Conservation (phyloP, 2,113 vertebrate genomes). For the Microcebus jonahi region DNA sequence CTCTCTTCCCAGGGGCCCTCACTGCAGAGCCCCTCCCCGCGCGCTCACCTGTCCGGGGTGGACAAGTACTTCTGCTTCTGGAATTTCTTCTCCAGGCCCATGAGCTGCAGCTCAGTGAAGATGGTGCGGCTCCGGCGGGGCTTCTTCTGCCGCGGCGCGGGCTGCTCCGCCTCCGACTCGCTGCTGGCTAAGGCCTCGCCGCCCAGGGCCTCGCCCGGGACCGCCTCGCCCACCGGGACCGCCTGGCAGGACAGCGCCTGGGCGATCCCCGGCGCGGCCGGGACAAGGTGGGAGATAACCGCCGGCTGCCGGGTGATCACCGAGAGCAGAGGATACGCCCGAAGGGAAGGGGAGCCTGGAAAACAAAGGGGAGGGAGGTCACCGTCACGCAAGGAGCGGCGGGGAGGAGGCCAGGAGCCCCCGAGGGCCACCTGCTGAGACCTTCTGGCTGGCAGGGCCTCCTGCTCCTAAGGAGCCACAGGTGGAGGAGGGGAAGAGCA, state of each 20-base stretch:
- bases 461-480: neutral
- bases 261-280: slow-evolving; percentile 76
- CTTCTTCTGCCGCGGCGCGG: slow-evolving; percentile 91
- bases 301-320: slow-evolving; percentile 94
- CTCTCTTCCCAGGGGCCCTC: neutral
- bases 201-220: slow-evolving; percentile 79
- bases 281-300: slow-evolving; percentile 86
- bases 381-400: neutral
- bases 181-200: slow-evolving; percentile 92
- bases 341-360: slow-evolving; percentile 92
- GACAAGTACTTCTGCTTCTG: slow-evolving; percentile 99
- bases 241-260: slow-evolving; percentile 81
- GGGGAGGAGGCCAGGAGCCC: neutral
- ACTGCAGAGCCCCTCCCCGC: fast-evolving
- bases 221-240: slow-evolving; percentile 78
- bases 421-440: neutral
- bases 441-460: neutral
- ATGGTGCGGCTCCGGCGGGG: slow-evolving; percentile 97
- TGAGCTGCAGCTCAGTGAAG: slow-evolving; percentile 98
- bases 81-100: slow-evolving; percentile 99
- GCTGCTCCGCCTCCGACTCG: slow-evolving; percentile 94
- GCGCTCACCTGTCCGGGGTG: slow-evolving; percentile 95
- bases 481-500: neutral
- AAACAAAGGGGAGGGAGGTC: slow-evolving; percentile 29
- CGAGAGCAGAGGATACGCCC: slow-evolving; percentile 93